Evolutionary conservation across 2,113 vertebrate species (phyloP).

Genomic region (Empidonax alnorum): DNA sequence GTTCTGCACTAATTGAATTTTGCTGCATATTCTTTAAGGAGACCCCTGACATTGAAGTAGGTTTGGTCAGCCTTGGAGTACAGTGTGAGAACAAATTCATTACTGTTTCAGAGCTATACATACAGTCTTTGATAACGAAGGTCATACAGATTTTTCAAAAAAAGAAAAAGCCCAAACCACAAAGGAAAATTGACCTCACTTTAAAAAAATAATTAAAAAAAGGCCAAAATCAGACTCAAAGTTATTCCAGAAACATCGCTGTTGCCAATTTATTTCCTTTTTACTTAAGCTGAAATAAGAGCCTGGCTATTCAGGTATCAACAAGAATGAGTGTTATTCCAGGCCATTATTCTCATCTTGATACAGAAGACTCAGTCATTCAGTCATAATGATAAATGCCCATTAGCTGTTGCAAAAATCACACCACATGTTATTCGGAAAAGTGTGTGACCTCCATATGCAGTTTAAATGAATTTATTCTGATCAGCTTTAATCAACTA

Average conservation of each 20-base stretch:
- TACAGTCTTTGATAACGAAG: not conserved
- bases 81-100: not conserved
- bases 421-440: not conserved
- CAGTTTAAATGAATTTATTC: slow-evolving; percentile 54
- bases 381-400: slow-evolving; percentile 52
- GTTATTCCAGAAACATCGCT: not conserved
- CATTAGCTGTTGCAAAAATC: slow-evolving; percentile 50
- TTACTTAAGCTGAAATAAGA: not conserved
- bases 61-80: not conserved
- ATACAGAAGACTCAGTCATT: slow-evolving; percentile 1
- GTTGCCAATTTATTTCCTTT: not conserved
- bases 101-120: not conserved
- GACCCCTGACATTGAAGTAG: not conserved
- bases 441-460: slow-evolving; percentile 25
- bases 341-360: slow-evolving; percentile 13
- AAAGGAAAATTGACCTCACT: not conserved
- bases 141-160: not conserved
- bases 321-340: not conserved
- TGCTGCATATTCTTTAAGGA: not conserved
- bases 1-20: not conserved
- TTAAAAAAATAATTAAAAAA: not conserved
- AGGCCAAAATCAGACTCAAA: not conserved
- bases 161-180: not conserved
- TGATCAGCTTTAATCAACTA: slow-evolving; percentile 50
- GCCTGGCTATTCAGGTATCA: not conserved